Conservation (phyloP, 2,888 invertebrate species). For the Scelioninae gen. 1 region DNA sequence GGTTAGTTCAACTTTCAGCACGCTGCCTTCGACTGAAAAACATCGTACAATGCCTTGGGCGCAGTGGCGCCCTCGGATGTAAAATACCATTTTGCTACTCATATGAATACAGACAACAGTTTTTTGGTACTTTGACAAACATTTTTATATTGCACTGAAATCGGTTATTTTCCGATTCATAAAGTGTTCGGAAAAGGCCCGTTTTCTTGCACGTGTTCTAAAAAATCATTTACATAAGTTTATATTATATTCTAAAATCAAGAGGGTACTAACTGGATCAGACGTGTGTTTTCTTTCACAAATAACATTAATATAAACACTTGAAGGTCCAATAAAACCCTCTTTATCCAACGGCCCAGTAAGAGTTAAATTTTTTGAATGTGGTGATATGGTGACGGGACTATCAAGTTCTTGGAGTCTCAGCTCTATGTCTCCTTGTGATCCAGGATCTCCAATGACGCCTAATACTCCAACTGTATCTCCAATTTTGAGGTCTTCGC, state of each 20-base stretch:
- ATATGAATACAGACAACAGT: too few species aligned
- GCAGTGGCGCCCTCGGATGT: too few species aligned
- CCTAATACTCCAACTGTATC: constrained; percentile 91
- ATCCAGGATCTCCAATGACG: constrained; percentile 92
- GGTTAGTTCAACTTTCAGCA: too few species aligned
- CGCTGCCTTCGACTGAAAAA: too few species aligned
- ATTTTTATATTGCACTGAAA: too few species aligned
- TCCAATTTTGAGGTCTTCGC: constrained; percentile 93
- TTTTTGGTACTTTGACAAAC: too few species aligned
- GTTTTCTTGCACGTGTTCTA: too few species aligned
- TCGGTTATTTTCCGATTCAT: too few species aligned
- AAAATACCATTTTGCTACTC: too few species aligned
- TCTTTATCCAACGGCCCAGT: constrained; percentile 92
- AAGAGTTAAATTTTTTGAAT: constrained; percentile 92
- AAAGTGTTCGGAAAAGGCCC: too few species aligned
- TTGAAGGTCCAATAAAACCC: constrained; percentile 92
- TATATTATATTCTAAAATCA: not conserved
- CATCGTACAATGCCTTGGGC: too few species aligned
- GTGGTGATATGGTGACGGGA: constrained; percentile 90
- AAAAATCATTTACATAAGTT: too few species aligned
- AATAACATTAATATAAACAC: constrained; percentile 93
- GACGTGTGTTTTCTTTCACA: constrained; percentile 92
- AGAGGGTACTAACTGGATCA: constrained; percentile 88
- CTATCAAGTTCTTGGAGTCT: constrained; percentile 91
- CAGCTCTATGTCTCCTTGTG: constrained; percentile 91